Evolutionary conservation across 2,797 vertebrate genomes (phyloP), one percentile per base, ranked within the genome.

Genomic region (Rhynchotus rufescens): DNA sequence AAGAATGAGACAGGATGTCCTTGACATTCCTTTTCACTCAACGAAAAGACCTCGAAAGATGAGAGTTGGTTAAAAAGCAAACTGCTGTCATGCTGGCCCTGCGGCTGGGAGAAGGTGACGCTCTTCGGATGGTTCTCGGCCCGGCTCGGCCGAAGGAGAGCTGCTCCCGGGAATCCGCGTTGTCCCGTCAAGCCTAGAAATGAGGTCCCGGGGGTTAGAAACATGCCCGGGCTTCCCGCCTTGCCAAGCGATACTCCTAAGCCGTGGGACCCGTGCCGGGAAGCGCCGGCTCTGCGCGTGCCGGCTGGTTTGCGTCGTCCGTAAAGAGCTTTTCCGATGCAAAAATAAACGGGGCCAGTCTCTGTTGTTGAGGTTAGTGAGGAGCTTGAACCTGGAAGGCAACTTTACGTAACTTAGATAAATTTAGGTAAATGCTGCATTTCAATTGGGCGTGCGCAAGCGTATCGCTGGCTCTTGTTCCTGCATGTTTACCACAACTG

Each of bases 11-110:
- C 47, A 73, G 73, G 65, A 69, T 78, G 77, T 75, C 78, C 47
- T 80, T 94, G 78, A 51, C 80, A 57, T 85, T 86, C 66, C 77
- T 91, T 89, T 92, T 77, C 0, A 2, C 73, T 89, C 74, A 59
- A 73, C 73, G 74, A 32, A 62, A 91, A 78, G 69, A 34, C 44
- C 52, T 59, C 62, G 49, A 51, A 60, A 44, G 36, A 71, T 75
- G 73, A 83, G 69, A 88, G 65, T 66, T 54, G 32, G 36, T 80
- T 68, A 79, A 75, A 80, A 28, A 3, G 8, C 57, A 61, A 73
- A 36, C 51, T 34, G 69, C 34, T 16, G 32, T 26, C 12, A 42
- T 71, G 19, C 10, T 36, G 54, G 3, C 30, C 0, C 0, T 59
- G 20, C 26, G 17, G 2, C 16, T 1, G 20, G 36, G 23, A 30